Base-by-base conservation (phyloP, 2,888 invertebrate genomes). In the Drosophila ustulata region DNA sequence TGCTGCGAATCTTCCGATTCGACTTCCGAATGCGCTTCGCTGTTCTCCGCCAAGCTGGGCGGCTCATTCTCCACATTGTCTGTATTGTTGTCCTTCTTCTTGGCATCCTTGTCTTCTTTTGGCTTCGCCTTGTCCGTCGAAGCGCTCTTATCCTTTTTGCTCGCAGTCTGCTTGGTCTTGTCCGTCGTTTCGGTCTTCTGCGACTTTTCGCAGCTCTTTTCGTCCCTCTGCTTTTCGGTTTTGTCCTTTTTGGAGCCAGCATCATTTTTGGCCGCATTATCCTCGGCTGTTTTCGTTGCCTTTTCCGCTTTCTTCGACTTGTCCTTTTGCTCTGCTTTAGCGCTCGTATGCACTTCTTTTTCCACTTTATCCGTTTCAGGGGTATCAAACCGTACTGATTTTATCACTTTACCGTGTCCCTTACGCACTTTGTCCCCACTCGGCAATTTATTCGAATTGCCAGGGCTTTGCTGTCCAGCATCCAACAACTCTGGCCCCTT, bases 21-120 rank as follows among this genome's bases (percentile, higher is more conserved):
- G 7, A 7, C 47, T 32, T 59, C 47, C 25, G 37, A 47, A 26
- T 37, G n/a, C n/a, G 26, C 9, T 62, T 53, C 8, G 46, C 4
- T 25, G 30, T 7, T 49, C 5, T 47, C 55, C 34, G 28, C 28
- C 7, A 18, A 9, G 28, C 18, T 28, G 1, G 77, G 71, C 13
- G 71, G 59, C 11, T 58, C 75, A 7, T 75, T 75, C 28, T 66
- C 76, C 4, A 76, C 50, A 11, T 55, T 67, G 2, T 70, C 50
- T 3, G 50, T 49, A 28, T 62, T 39, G 1, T 39, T 13, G 4
- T 4, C 61, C 5, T 5, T 11, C 4, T 62, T 23, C 11, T 6
- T 4, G 18, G 18, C 18, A 5, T 37, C 49, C 2, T 47, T 47
- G 3, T 45, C 39, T 2, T 43, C 45, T 3, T 41, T 76, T 4